These are phyloP conservation scores for Microcebus jonahi DNA, from an alignment of 2,113 vertebrate species.

Conservation along the genomic window DNA sequence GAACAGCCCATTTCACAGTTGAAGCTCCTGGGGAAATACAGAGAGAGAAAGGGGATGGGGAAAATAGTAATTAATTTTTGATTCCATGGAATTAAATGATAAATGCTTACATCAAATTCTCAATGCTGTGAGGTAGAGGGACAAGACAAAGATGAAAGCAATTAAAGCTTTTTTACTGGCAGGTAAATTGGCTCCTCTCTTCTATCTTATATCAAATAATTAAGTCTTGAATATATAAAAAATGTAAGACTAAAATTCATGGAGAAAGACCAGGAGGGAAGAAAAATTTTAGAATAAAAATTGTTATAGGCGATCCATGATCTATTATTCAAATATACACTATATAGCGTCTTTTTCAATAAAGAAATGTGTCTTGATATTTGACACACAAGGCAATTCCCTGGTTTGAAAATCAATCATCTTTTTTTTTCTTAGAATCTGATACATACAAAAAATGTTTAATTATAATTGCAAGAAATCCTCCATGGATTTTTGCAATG, in stretches of 20 bases:
- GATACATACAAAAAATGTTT: conserved; percentile 61
- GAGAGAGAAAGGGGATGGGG: not conserved
- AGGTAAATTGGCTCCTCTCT: conserved; percentile 54
- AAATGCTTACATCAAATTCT: conserved; percentile 59
- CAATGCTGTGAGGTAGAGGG: not conserved
- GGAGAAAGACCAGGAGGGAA: not conserved
- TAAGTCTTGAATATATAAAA: conserved; percentile 44
- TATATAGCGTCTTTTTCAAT: conserved; percentile 48
- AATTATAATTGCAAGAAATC: conserved; percentile 70
- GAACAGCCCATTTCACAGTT: conserved; percentile 40
- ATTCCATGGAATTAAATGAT: conserved; percentile 62
- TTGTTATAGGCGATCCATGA: not conserved
- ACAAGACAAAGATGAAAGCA: conserved; percentile 36
- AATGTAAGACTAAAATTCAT: conserved; percentile 23
- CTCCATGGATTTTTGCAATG: conserved; percentile 53
- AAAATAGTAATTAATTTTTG: conserved; percentile 71
- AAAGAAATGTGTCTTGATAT: conserved; percentile 44
- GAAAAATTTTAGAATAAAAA: not conserved
- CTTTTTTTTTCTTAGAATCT: not conserved
- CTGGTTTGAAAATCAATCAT: conserved; percentile 67
- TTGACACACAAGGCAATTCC: conserved; percentile 49
- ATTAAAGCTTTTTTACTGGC: conserved; percentile 47
- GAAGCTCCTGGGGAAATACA: conserved; percentile 25
- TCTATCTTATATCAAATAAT: conserved; percentile 63
- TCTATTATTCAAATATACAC: conserved; percentile 28